These are phyloP conservation scores for Caenorhabditis parvicauda DNA, from an alignment of 2,888 invertebrate genomes.

Conservation along the genomic window DNA sequence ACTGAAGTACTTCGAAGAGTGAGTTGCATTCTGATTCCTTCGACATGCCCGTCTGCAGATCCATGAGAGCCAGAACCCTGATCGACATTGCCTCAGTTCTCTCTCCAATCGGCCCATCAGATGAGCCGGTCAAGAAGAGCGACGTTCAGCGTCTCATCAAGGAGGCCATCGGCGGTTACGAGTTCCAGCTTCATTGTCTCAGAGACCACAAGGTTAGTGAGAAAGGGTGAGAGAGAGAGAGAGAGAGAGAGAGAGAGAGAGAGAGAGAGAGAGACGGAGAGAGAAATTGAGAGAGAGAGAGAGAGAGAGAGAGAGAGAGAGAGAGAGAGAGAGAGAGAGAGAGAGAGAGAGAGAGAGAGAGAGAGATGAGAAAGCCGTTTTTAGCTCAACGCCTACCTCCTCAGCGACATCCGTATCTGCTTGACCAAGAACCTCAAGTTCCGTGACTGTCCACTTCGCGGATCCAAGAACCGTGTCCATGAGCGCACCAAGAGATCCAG, in stretches of 20 bases:
- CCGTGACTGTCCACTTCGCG: constrained; percentile 30
- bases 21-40: neutral
- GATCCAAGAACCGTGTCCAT: too few relatives aligned
- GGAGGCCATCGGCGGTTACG: constrained; percentile 9
- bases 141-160: constrained; percentile 11
- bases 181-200: constrained; percentile 33
- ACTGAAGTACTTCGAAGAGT: constrained; percentile 34
- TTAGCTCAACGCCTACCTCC: constrained; percentile 18
- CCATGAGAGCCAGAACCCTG: constrained; percentile 9
- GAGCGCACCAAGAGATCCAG: too few relatives aligned
- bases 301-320: too few relatives aligned
- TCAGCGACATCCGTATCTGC: constrained; percentile 34
- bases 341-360: too few relatives aligned
- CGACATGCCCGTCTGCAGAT: constrained; percentile 5
- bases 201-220: constrained; percentile 30
- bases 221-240: too few relatives aligned
- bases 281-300: too few relatives aligned
- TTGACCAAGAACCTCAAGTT: constrained; percentile 20
- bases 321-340: too few relatives aligned
- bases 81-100: constrained; percentile 9
- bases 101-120: constrained; percentile 15
- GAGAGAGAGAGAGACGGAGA: too few relatives aligned
- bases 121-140: constrained; percentile 3
- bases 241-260: too few relatives aligned
- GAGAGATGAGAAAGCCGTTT: constrained; percentile 6